phyloP scores from a whole-genome alignment of 2,797 vertebrate species.

The Sarcoramphus papa region DNA sequence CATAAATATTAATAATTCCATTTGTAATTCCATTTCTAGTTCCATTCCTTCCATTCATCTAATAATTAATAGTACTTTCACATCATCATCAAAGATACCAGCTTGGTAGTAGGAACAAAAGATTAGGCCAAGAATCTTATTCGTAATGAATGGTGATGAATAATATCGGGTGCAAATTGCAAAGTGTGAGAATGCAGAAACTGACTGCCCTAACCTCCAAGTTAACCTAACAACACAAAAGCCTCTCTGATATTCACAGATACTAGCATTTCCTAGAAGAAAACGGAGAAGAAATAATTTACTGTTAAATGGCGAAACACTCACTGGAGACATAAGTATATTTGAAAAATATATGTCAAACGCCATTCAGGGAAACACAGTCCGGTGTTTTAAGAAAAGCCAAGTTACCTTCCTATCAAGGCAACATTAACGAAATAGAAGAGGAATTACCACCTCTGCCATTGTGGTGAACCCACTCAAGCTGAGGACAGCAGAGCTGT shows the following conservation, averaged over 20 bases:
- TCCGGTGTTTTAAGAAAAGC: background rate
- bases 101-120: background rate
- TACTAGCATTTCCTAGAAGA: conserved; percentile 20
- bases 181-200: background rate
- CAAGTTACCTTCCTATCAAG: background rate
- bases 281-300: background rate
- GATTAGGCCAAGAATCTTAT: background rate
- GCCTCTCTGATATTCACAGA: background rate
- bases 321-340: background rate
- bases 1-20: conserved; percentile 10
- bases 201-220: background rate
- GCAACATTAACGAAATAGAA: background rate
- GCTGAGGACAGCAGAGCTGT: background rate
- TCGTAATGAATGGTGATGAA: background rate
- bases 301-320: background rate
- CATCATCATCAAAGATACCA: background rate
- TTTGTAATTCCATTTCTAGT: conserved; percentile 3
- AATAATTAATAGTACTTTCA: conserved; percentile 5
- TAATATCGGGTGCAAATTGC: background rate
- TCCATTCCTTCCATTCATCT: background rate
- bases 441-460: background rate
- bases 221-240: background rate
- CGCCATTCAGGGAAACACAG: background rate
- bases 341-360: background rate
- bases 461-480: background rate